These are phyloP conservation scores for Maniola jurtina DNA, from an alignment of 1,140 invertebrate species.

Conservation along the genomic window DNA sequence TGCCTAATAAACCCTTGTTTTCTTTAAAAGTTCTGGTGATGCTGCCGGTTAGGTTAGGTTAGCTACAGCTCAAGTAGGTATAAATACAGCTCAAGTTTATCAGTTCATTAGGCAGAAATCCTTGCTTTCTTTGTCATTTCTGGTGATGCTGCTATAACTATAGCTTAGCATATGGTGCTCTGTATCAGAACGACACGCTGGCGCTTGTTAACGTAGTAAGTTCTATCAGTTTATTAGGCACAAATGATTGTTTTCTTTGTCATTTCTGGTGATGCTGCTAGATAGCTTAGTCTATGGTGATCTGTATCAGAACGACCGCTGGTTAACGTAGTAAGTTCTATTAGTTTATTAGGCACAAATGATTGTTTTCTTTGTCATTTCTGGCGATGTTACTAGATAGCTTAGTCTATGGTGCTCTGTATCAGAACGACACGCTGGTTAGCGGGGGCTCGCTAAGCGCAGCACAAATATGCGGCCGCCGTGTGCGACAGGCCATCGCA, in stretches of 20 bases:
- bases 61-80: no score
- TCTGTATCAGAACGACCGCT: conserved; percentile 47
- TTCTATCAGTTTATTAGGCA: neutral
- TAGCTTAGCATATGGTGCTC: conserved; percentile 37
- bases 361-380: neutral
- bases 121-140: neutral
- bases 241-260: neutral
- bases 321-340: conserved; percentile 46
- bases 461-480: conserved; percentile 64
- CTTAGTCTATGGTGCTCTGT: conserved; percentile 42
- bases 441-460: conserved; percentile 62
- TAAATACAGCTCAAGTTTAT: neutral
- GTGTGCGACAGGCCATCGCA: conserved; percentile 60
- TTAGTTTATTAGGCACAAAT: neutral
- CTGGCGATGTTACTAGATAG: neutral
- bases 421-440: conserved; percentile 53
- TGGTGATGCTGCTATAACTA: neutral
- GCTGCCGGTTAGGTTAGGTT: no score
- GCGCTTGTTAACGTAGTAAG: conserved; percentile 48
- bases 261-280: neutral
- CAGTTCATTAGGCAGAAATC: neutral
- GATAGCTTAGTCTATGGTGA: conserved; percentile 34
- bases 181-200: conserved; percentile 47
- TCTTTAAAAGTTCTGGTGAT: no score
- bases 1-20: no score